These are phyloP conservation scores for Drosophila basisetae DNA, from an alignment of 2,888 invertebrate genomes.

Conservation along the genomic window DNA sequence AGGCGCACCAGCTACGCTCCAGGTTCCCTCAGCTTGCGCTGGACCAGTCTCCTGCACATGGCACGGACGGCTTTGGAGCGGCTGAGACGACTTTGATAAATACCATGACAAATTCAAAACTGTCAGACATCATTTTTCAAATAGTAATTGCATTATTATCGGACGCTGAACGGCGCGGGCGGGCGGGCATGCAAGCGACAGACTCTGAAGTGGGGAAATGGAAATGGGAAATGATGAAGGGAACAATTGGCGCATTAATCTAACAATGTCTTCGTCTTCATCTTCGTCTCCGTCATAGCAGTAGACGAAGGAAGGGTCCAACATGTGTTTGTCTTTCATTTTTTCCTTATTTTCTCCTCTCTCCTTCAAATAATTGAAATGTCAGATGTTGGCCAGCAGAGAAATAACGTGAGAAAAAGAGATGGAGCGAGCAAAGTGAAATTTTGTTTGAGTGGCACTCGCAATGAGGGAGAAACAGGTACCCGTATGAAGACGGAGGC, in stretches of 20 bases:
- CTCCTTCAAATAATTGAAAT: constrained; percentile 72
- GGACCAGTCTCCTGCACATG: constrained; percentile 36
- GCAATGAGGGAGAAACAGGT: constrained; percentile 75
- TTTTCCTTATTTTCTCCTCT: constrained; percentile 6
- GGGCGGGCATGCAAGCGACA: constrained; percentile 5
- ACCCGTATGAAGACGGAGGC: constrained; percentile 36
- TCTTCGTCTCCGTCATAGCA: constrained; percentile 28
- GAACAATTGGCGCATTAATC: constrained; percentile 84
- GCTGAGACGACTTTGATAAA: constrained; percentile 82
- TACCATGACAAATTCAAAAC: constrained; percentile 84
- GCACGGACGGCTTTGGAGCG: constrained; percentile 25
- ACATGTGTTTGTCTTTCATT: constrained; percentile 61
- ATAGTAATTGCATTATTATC: constrained; percentile 84
- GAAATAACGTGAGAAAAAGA: constrained; percentile 10
- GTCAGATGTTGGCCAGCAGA: constrained; percentile 53
- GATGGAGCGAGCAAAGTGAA: constrained; percentile 18
- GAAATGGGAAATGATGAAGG: constrained; percentile 76
- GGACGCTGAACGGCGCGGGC: constrained; percentile 40
- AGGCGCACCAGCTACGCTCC: constrained; percentile 15
- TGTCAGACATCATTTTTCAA: constrained; percentile 84
- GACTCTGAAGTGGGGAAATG: constrained; percentile 32
- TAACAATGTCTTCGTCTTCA: constrained; percentile 46
- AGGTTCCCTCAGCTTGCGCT: constrained; percentile 14
- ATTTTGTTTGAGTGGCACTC: constrained; percentile 52
- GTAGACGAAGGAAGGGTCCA: constrained; percentile 29